Evolutionary conservation across 2,113 vertebrate species (phyloP), one percentile per base, ranked within the genome.

Genomic region (Pantherophis guttatus): DNA sequence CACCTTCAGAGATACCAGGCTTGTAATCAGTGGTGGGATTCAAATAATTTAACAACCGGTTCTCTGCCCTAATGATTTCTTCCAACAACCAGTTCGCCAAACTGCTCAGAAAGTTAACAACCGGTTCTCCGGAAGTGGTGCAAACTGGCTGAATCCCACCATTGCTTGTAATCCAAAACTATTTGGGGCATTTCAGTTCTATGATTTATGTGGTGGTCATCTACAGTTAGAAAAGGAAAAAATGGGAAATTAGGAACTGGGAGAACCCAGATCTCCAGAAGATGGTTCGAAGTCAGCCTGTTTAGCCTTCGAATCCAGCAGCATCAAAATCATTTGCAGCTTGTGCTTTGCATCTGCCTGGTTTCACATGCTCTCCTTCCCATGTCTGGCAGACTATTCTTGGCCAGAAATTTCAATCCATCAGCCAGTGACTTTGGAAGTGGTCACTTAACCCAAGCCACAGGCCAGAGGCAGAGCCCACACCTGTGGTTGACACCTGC

Each of bases 381-480:
- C 15, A 55, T 65, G 23, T n/a, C 44, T 19, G 88, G 87, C 91
- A 87, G 50, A 55, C 93, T 54, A n/a, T 86, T 92, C 65, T 91
- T 89, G 91, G 91, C 87, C 23, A 23, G 15, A 24, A 65, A 4
- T 26, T 39, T 65, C 75, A 24, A 33, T 91, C 86, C 53, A 65
- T 87, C 91, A 65, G 86, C 39, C 57, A 87, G 91, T 87, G 91
- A 91, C 75, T 94, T 90, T 87, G 88, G 75, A 90, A 92, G 70
- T 33, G 57, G 93, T 87, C 91, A 91, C 33, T 88, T 85, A 89
- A 89, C 59, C 17, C 26, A 55, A 87, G 54, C 93, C 91, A 53
- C 93, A 81, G 29, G 58, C 50, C 11, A 94, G 90, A 86, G 26
- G 48, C 52, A 44, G 65, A 53, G 52, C 23, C 90, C 29, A 5